Percentiles rank a stretch among this genome's conserved stretches.
phyloP scores from a whole-genome alignment of 2,797 vertebrate genomes.

The Phylloscopus collybita region DNA sequence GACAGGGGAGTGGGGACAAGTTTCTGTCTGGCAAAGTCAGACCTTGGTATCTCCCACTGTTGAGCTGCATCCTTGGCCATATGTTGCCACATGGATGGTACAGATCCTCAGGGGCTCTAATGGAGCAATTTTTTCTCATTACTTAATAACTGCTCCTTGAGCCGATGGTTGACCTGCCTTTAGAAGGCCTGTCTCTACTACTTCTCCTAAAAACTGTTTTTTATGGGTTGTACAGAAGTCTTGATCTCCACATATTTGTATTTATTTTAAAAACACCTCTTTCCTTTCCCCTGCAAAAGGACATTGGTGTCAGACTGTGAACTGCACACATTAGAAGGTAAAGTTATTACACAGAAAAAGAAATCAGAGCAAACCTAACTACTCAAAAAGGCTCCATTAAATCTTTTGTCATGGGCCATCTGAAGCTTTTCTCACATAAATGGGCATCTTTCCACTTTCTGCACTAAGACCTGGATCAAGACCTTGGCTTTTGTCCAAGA shows the following conservation, averaged over 20 bases:
- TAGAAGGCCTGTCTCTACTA: neutral
- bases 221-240: neutral
- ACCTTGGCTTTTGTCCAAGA: neutral
- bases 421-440: neutral
- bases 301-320: neutral
- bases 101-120: neutral
- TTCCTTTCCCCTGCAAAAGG: neutral
- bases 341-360: neutral
- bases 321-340: neutral
- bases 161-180: neutral
- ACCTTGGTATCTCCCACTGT: fast-evolving
- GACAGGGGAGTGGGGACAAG: neutral
- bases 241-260: neutral
- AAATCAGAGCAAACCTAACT: neutral
- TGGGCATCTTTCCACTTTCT: neutral
- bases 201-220: neutral
- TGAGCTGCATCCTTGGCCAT: neutral
- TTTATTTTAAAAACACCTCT: neutral
- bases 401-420: neutral
- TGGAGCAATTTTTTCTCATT: neutral
- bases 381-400: neutral
- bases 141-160: neutral
- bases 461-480: neutral
- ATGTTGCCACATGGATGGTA: fast-evolving
- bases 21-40: neutral